Percentiles rank a stretch among this genome's conserved stretches.
Conservation (phyloP, 2,888 invertebrate genomes). For the Rotaria macrura region DNA sequence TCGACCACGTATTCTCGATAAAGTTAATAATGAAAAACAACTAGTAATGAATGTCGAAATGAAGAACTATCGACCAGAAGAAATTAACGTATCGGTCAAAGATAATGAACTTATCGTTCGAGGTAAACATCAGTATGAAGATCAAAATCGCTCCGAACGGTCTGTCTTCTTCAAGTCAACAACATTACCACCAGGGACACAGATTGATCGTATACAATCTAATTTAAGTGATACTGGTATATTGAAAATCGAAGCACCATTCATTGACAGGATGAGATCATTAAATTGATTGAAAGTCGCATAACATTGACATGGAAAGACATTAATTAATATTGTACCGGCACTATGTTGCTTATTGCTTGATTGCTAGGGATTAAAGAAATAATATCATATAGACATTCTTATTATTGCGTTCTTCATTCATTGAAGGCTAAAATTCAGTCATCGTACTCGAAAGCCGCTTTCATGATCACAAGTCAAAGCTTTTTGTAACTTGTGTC, state of each 20-base stretch:
- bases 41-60: background rate
- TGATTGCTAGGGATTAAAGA: too few species aligned
- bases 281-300: background rate
- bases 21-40: background rate
- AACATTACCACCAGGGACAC: conserved; percentile 5
- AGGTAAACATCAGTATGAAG: background rate
- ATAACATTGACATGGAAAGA: background rate
- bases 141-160: background rate
- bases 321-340: too few species aligned
- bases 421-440: too few species aligned
- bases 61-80: background rate
- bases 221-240: background rate
- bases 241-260: background rate
- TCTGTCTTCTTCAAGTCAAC: background rate
- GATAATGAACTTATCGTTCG: background rate
- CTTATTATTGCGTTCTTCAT: too few species aligned
- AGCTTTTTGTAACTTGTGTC: too few species aligned
- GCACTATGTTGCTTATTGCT: too few species aligned
- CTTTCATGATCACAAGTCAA: too few species aligned
- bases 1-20: background rate
- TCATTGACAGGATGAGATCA: background rate
- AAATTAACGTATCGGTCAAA: background rate
- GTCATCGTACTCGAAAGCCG: too few species aligned
- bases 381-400: too few species aligned
- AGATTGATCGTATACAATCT: background rate